Evolutionary conservation across 1,140 invertebrate genomes (phyloP), one percentile per base, ranked within the genome.

Genomic region (Diploscapter pachys): DNA sequence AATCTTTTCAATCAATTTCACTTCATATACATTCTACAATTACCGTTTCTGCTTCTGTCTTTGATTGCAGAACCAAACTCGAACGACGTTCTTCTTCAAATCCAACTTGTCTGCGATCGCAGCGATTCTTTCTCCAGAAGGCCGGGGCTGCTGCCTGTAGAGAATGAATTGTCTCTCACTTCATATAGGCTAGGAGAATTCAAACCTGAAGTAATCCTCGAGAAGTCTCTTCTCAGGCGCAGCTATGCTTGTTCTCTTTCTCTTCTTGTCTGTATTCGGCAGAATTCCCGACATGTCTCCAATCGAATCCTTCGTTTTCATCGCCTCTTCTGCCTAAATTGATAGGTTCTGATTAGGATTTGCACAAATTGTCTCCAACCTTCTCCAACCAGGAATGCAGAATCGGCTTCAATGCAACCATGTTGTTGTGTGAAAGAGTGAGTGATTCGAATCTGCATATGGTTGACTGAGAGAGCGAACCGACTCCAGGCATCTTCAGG

Each of bases 31-130:
- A 8, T 52, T 9, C 11, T 8, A 31, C 9, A 48, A n/a, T 52
- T 9, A 82, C 81, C 82, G 76, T 73, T 85, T 85, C 57, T 85
- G 82, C 64, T 85, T 85, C 66, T 86, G 89, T 81, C 96, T 90
- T 87, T 99, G 96, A 88, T 99, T 99, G 86, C 97, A 99, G 88
- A 99, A 99, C 97, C 97, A 99, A 65, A 99, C 97, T 71, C 97
- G 90, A 5, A 99, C 97, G 63, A 99, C 97, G 87, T 99, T 99
- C 89, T 99, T 99, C 89, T 99, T 99, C 68, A 99, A 89, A 88
- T 99, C 96, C 76, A 99, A 70, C 86, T 99, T 99, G 87, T 99
- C 96, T 59, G 97, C 97, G 80, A 99, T 99, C 66, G 96, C 95
- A 48, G 96, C 95, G 72, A 99, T 99, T 88, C 98, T 97, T 88